Conservation (phyloP, 30 jellyfish, hydroid and myxozoan genomes). For the Chironex yamaguchii region DNA sequence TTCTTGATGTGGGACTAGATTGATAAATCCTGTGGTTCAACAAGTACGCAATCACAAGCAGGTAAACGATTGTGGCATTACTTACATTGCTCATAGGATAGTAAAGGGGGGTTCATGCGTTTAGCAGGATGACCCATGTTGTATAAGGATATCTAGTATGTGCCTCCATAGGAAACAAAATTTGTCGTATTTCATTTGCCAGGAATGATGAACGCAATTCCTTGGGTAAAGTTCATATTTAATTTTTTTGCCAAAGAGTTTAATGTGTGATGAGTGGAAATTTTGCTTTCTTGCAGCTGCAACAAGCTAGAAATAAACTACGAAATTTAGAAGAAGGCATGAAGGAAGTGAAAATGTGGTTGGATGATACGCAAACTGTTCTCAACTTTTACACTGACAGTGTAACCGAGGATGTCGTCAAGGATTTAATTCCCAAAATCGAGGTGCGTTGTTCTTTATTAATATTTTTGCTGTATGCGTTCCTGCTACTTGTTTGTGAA, state of each 20-base stretch:
- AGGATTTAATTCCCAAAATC: constrained; percentile 70
- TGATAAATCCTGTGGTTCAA: no score
- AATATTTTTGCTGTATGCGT: no score
- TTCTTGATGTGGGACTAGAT: no score
- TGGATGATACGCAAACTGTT: constrained; percentile 75
- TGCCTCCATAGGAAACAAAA: background rate
- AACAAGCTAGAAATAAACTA: constrained; percentile 70
- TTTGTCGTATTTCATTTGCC: background rate
- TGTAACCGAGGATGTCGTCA: constrained; percentile 65
- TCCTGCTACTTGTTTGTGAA: no score
- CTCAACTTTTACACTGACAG: constrained; percentile 49
- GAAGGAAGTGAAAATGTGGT: constrained; percentile 72
- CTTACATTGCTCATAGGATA: no score
- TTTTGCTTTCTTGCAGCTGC: constrained; percentile 34
- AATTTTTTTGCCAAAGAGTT: no score
- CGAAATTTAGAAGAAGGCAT: constrained; percentile 76
- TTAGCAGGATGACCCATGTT: no score
- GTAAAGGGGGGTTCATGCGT: no score
- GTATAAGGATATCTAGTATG: no score
- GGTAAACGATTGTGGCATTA: no score
- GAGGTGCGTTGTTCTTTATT: no score
- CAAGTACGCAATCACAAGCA: no score
- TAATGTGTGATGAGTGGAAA: background rate
- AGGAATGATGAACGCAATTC: background rate
- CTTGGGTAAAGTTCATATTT: background rate